Base-by-base conservation (phyloP, 1,140 invertebrate genomes). In the Drosophila miranda region DNA sequence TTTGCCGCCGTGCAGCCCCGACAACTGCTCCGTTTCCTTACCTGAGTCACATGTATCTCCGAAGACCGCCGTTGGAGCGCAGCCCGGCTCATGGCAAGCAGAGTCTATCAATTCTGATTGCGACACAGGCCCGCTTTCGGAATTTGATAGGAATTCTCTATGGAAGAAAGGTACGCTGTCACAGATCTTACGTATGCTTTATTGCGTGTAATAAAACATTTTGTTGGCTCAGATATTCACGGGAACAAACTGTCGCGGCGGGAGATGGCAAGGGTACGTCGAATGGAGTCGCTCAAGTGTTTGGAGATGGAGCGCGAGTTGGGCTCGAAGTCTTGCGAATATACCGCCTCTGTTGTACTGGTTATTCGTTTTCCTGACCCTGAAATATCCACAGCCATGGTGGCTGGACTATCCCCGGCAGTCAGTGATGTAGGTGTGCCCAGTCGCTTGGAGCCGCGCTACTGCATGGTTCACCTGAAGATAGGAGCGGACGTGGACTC, bases 361-460 rank as follows among this genome's bases (percentile, higher is more conserved):
- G 92, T 94, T 5, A 64, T 90, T 52, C 93, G 93, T 66, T 94
- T 94, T 78, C 94, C 94, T 2, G 94, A 94, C 91, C 92, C 93
- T 4, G 93, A 94, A 73, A 75, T 94, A 19, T 93, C 92, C 60
- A 92, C 92, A 48, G 91, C 93, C 34, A 92, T 94, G 44, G 93
- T 94, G 1, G 87, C 92, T 43, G 90, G 92, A 45, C 93, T 93
- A 83, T 93, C 94, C 80, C 54, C 92, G 23, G 91, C 91, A 2
- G 95, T 95, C 49, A 92, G 94, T 43, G 94, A 93, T 74, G 94
- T 95, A 6, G 58, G 93, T 93, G 81, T 95, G 94, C 81, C 94
- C 93, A 86, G 92, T 93, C 75, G 93, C 2, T 93, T 93, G 59
- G 92, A 92, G 2, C 92, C 93, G 21, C 92, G 94, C 54, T 94